Percentiles rank a stretch among this genome's conserved stretches.
Evolutionary conservation across 1,140 invertebrate species (phyloP).

Genomic region (Heliconius himera): DNA sequence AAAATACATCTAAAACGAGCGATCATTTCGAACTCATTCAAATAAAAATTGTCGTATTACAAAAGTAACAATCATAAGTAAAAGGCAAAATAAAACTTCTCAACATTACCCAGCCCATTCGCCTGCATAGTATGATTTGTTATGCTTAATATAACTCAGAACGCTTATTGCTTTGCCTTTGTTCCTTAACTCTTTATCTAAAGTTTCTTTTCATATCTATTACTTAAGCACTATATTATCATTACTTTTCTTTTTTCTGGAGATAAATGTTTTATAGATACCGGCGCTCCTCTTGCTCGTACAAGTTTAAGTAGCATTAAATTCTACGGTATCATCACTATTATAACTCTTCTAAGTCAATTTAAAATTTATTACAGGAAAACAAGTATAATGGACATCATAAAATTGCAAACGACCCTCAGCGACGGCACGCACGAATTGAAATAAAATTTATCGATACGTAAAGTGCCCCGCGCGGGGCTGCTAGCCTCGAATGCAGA

Average conservation of each 20-base stretch:
- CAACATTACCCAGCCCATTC: constrained; percentile 1
- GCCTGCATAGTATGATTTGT: constrained; percentile 4
- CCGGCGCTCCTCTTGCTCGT: background rate
- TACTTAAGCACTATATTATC: constrained; percentile 8
- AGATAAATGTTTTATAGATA: background rate
- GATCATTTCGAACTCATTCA: background rate
- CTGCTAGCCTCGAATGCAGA: constrained; percentile 41
- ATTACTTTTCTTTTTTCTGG: background rate
- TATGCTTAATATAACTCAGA: background rate
- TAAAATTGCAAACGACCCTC: constrained; percentile 49
- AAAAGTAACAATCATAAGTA: constrained; percentile 2
- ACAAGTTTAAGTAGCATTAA: constrained; percentile 35
- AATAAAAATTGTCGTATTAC: background rate
- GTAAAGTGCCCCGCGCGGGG: constrained; percentile 45
- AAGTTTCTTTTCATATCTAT: constrained; percentile 8
- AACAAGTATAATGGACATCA: constrained; percentile 54
- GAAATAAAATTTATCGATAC: constrained; percentile 64
- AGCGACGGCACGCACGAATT: constrained; percentile 51
- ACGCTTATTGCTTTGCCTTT: constrained; percentile 7
- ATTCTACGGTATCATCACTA: constrained; percentile 36
- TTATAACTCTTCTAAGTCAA: constrained; percentile 46
- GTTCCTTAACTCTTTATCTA: constrained; percentile 10
- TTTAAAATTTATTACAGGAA: constrained; percentile 53
- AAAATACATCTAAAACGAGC: background rate
- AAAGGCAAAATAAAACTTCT: background rate